Conservation (phyloP, 2,797 vertebrate species). For the Chrysocyon brachyurus region DNA sequence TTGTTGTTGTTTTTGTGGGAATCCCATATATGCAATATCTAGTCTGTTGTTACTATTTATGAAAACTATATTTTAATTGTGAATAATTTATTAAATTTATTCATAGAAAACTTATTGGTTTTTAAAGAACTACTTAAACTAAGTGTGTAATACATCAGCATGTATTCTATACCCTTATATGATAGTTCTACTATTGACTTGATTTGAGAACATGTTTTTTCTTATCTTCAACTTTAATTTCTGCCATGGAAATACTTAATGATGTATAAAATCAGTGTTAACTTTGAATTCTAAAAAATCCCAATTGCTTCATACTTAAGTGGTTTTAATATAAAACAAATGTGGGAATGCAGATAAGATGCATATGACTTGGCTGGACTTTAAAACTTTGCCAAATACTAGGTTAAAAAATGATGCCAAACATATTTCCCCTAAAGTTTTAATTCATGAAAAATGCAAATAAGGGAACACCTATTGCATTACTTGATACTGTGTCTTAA, state of each 20-base stretch:
- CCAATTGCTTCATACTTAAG: neutral
- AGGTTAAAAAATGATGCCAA: constrained; percentile 29
- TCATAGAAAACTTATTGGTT: constrained; percentile 51
- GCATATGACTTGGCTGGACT: constrained; percentile 33
- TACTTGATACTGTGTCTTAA: neutral
- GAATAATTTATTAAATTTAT: constrained; percentile 73
- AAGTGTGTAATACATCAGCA: constrained; percentile 50
- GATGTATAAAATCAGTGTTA: constrained; percentile 64
- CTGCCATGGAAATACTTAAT: constrained; percentile 7
- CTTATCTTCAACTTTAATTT: constrained; percentile 60
- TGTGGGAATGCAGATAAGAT: constrained; percentile 1
- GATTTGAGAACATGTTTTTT: constrained; percentile 58
- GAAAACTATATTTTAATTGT: constrained; percentile 66
- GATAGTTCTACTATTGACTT: constrained; percentile 50
- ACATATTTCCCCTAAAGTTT: constrained; percentile 24
- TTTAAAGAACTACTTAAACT: constrained; percentile 64
- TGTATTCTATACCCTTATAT: constrained; percentile 56
- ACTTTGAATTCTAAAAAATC: constrained; percentile 59
- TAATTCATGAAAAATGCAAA: constrained; percentile 53
- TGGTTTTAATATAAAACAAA: constrained; percentile 64
- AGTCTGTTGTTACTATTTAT: constrained; percentile 62
- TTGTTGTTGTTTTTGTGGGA: constrained; percentile 60
- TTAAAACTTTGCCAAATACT: constrained; percentile 46
- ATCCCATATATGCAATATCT: constrained; percentile 1
- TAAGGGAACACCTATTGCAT: neutral